phyloP scores from a whole-genome alignment of 2,888 invertebrate species.

The Heliconius ismenius region DNA sequence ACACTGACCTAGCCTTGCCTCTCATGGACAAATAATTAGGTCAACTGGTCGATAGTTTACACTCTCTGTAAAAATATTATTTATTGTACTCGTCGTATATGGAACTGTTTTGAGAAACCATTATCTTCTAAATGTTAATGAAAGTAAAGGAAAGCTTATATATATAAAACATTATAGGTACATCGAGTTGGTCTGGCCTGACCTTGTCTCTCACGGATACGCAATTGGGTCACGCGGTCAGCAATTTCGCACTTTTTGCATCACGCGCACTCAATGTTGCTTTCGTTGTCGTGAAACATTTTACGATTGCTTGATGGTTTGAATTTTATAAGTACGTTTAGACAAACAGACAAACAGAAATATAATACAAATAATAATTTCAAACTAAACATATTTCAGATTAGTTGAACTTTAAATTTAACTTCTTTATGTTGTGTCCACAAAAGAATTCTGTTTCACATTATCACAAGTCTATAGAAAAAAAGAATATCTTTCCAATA shows the following conservation, averaged over 20 bases:
- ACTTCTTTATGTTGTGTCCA: neutral
- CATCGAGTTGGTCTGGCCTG: constrained; percentile 43
- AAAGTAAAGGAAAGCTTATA: neutral
- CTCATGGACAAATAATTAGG: constrained; percentile 71
- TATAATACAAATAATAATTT: no score
- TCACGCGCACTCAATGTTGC: constrained; percentile 19
- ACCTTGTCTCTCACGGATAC: constrained; percentile 74
- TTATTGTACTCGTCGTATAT: neutral
- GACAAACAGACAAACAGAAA: neutral
- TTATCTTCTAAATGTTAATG: neutral
- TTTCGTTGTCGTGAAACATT: constrained; percentile 23
- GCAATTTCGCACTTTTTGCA: constrained; percentile 53
- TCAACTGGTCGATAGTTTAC: constrained; percentile 66
- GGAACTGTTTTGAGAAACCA: neutral
- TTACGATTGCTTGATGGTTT: constrained; percentile 12
- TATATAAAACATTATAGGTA: constrained; percentile 1
- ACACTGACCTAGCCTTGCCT: constrained; percentile 63
- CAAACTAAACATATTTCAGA: neutral
- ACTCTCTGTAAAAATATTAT: constrained; percentile 25
- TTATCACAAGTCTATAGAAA: constrained; percentile 3
- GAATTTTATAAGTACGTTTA: neutral
- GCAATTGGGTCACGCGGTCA: constrained; percentile 72
- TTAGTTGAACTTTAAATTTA: neutral
- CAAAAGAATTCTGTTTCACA: constrained; percentile 2
- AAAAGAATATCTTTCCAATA: constrained; percentile 35